These are phyloP conservation scores for Neoarius graeffei DNA, from an alignment of 2,113 vertebrate species.

Conservation along the genomic window DNA sequence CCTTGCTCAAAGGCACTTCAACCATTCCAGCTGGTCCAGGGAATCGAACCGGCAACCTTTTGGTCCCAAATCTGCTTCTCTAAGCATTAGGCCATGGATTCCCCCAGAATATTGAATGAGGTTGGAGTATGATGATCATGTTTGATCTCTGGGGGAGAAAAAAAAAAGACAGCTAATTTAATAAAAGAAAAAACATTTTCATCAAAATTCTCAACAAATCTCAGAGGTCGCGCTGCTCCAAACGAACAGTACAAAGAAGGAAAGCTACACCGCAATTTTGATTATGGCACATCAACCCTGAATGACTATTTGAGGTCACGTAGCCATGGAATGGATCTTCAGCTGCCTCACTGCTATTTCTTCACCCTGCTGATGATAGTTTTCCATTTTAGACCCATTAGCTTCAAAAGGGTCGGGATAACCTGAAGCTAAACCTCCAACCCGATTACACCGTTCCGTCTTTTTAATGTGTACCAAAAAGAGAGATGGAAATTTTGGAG, in stretches of 20 bases:
- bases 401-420: conserved; percentile 57
- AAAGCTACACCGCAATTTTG: conserved; percentile 48
- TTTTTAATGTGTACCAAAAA: neutral
- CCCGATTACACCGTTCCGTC: neutral
- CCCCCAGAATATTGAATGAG: neutral
- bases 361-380: conserved; percentile 54
- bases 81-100: too few relatives aligned
- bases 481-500: neutral
- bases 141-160: neutral
- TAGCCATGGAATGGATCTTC: conserved; percentile 50
- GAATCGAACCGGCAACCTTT: too few relatives aligned
- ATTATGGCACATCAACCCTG: conserved; percentile 50
- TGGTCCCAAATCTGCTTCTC: too few relatives aligned
- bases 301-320: conserved; percentile 53
- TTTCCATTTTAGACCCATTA: conserved; percentile 60
- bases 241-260: conserved; percentile 19
- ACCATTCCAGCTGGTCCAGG: too few relatives aligned
- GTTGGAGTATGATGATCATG: conserved; percentile 9
- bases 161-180: neutral
- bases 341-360: conserved; percentile 35
- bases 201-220: conserved; percentile 36
- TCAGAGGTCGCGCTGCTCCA: conserved; percentile 36
- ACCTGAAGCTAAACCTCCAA: conserved; percentile 57
- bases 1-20: too few relatives aligned
- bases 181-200: conserved; percentile 27